Percentiles rank a stretch among this genome's conserved stretches.
Evolutionary conservation across 2,888 invertebrate genomes (phyloP).

Genomic region (Cerastoderma edule): DNA sequence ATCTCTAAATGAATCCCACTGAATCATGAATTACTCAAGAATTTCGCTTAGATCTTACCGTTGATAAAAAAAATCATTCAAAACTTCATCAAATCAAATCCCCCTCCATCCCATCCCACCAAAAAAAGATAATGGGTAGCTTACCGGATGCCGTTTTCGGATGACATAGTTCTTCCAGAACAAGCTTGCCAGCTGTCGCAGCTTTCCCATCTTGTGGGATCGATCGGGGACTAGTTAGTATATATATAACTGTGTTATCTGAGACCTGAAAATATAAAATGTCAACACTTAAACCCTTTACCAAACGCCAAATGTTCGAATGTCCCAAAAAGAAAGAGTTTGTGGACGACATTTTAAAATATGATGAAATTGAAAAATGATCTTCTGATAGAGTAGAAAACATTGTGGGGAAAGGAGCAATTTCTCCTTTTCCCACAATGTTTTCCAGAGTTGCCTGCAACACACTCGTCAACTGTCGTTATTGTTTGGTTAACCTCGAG

Average conservation of each 20-base stretch:
- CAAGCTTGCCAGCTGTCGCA: conserved; percentile 71
- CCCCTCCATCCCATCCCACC: too few relatives aligned
- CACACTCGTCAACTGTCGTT: not conserved
- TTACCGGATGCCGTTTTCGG: conserved; percentile 74
- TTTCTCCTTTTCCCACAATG: conserved; percentile 14
- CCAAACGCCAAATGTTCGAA: not conserved
- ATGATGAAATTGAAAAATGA: not conserved
- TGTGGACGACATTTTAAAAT: not conserved
- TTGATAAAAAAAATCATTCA: too few relatives aligned
- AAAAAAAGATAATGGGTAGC: too few relatives aligned
- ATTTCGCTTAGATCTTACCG: too few relatives aligned
- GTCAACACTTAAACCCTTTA: not conserved
- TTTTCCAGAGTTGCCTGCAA: not conserved
- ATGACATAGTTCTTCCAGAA: conserved; percentile 74
- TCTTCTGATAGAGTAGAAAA: too few relatives aligned
- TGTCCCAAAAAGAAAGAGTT: not conserved
- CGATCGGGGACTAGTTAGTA: not conserved
- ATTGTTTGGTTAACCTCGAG: too few relatives aligned
- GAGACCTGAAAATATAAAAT: not conserved
- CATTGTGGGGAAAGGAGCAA: conserved; percentile 6
- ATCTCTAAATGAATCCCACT: too few relatives aligned
- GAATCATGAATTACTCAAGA: too few relatives aligned
- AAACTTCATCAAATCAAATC: too few relatives aligned
- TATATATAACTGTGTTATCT: not conserved
- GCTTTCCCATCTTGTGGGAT: conserved; percentile 63